Base-by-base conservation (phyloP, 2,888 invertebrate species). In the Caenorhabditis drosophilae region DNA sequence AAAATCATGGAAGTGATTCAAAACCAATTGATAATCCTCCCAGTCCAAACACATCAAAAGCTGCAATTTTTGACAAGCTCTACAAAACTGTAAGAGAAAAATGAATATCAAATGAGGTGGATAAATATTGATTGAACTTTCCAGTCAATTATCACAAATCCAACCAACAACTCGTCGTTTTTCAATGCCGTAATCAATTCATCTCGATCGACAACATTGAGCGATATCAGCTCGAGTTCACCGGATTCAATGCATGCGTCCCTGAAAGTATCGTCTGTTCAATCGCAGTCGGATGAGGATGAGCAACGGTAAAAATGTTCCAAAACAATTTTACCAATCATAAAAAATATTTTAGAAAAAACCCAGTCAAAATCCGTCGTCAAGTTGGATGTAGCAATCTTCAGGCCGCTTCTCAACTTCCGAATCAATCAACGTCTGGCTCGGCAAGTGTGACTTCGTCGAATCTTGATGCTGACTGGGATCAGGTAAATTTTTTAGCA, bases 1-100 rank as follows among this genome's bases (percentile, higher is more conserved):
- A 40, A 40, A 18, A 3, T 40, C 18, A 18, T 16, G 40, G 20
- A 4, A 22, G 40, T 18, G 40, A n/a, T n/a, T n/a, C 18, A 1
- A 25, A 35, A 6, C 51, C 62, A 7, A 20, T 23, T 2, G 64
- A 55, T 2, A 58, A 40, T 20, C 72, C 72, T 11, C 74, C 74
- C 4, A 71, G 70, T 18, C 74, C 74, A 7, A 74, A 70, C 42
- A 71, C 74, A 0, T 67, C 68, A 3, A 61, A 72, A 48, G 59
- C 53, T 1, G 51, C 47, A 31, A 72, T 72, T 18, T 72, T 67
- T 36, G 61, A 57, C 20, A 54, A 58, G 7, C 38, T 66, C 0
- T 53, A 44, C 31, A 58, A 58, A 48, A 64, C 58, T 16, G 42
- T 42, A 31, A 16, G 16, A n/a, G n/a, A n/a, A n/a, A n/a, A n/a